Conservation (phyloP, 30 jellyfish, hydroid and myxozoan species). For the Pelagia noctiluca region DNA sequence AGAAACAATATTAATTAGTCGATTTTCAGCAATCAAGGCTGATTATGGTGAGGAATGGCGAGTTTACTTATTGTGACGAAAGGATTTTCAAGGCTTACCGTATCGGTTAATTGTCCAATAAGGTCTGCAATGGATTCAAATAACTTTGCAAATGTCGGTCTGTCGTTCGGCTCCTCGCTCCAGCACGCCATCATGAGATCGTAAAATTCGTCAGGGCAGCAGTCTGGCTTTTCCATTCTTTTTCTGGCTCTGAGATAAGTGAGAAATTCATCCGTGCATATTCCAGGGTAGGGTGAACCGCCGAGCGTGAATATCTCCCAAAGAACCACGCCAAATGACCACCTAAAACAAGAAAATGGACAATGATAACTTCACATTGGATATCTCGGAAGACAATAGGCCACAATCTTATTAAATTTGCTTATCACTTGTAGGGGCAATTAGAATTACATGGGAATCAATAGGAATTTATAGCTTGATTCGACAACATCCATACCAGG, state of each 20-base stretch:
- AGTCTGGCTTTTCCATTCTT: conserved; percentile 93
- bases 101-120: conserved; percentile 38
- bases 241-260: conserved; percentile 62
- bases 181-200: conserved; percentile 90
- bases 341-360: conserved; percentile 56
- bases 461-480: too few relatives aligned
- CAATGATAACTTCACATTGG: not conserved
- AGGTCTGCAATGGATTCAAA: conserved; percentile 65
- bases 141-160: conserved; percentile 85
- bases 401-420: too few relatives aligned
- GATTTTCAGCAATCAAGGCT: not conserved
- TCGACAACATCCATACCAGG: too few relatives aligned
- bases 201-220: conserved; percentile 88
- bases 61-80: not conserved
- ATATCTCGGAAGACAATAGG: too few relatives aligned
- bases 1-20: not conserved
- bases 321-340: conserved; percentile 96
- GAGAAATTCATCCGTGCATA: conserved; percentile 81
- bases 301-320: conserved; percentile 99
- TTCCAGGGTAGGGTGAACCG: conserved; percentile 99
- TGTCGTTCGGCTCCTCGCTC: conserved; percentile 78
- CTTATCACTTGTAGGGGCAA: not conserved
- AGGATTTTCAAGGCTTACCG: conserved; percentile 35
- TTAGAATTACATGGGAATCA: too few relatives aligned
- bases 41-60: too few relatives aligned